A percentile compares a stretch with the other conserved stretches of the same genome.
These are phyloP conservation scores for Ladona fulva DNA, from an alignment of 1,140 invertebrate species.

Conservation along the genomic window DNA sequence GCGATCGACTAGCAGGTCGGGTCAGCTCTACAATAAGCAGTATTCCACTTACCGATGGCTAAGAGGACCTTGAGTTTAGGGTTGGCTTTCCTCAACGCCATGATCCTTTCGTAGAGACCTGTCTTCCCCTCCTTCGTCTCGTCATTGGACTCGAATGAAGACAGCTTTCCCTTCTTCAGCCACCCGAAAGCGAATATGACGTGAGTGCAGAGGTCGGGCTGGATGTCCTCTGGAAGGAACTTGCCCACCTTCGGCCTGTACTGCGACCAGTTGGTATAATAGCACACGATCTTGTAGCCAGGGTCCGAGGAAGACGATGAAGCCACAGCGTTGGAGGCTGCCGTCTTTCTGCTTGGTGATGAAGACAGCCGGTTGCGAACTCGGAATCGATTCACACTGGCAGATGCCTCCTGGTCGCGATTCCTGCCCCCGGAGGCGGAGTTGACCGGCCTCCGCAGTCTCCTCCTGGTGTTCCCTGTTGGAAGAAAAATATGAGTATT, in stretches of 20 bases:
- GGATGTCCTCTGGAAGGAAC: slow-evolving; percentile 89
- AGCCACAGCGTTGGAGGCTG: slow-evolving; percentile 44
- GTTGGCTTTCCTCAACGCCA: slow-evolving; percentile 76
- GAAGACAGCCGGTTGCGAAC: slow-evolving; percentile 36
- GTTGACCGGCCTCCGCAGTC: slow-evolving; percentile 43
- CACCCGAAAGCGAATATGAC: slow-evolving; percentile 94
- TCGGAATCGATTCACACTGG: slow-evolving; percentile 56
- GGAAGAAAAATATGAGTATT: background rate
- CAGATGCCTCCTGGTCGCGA: slow-evolving; percentile 53
- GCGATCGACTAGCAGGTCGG: too few species aligned
- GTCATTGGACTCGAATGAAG: slow-evolving; percentile 85
- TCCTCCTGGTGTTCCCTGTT: slow-evolving; percentile 30
- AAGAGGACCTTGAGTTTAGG: slow-evolving; percentile 81
- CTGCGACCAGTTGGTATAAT: slow-evolving; percentile 97
- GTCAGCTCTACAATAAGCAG: too few species aligned
- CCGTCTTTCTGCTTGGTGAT: slow-evolving; percentile 44
- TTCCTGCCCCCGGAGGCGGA: slow-evolving; percentile 33
- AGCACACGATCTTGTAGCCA: slow-evolving; percentile 75
- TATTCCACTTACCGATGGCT: slow-evolving; percentile 79
- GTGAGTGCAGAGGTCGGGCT: slow-evolving; percentile 90
- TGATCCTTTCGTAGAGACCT: slow-evolving; percentile 78
- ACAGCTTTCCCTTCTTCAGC: slow-evolving; percentile 89
- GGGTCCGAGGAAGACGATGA: slow-evolving; percentile 40
- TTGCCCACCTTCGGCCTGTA: slow-evolving; percentile 88
- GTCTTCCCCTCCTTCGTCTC: slow-evolving; percentile 86